A percentile compares a stretch with the other conserved stretches of the same genome.
These are phyloP conservation scores for Chrysolophus pictus DNA, from an alignment of 2,797 vertebrate species.

Conservation along the genomic window DNA sequence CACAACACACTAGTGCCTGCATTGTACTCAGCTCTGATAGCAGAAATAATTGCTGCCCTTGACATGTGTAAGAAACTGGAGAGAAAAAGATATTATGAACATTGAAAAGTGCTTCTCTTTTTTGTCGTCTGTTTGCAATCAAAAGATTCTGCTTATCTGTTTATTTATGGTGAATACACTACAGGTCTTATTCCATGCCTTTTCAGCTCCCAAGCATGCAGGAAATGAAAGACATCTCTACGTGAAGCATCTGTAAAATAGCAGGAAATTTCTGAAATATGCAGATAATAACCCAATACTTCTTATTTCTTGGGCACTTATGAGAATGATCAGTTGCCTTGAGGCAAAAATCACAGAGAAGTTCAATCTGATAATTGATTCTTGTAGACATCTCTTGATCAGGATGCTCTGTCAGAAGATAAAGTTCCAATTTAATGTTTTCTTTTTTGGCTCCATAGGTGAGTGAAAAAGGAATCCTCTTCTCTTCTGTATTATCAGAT, in stretches of 20 bases:
- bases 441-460: not conserved
- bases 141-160: not conserved
- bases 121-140: not conserved
- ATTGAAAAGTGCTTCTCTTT: not conserved
- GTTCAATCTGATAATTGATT: not conserved
- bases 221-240: not conserved
- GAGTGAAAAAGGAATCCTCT: not conserved
- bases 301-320: not conserved
- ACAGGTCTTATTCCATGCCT: not conserved
- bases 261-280: not conserved
- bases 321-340: not conserved
- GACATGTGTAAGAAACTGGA: not conserved
- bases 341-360: not conserved
- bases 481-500: not conserved
- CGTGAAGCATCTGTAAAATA: not conserved
- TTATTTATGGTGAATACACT: not conserved
- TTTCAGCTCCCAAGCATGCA: not conserved
- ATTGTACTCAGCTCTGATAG: not conserved
- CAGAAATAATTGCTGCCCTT: not conserved
- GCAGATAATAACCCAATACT: not conserved
- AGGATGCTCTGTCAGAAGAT: not conserved
- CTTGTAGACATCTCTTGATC: not conserved
- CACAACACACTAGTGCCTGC: accelerated
- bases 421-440: not conserved
- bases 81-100: not conserved